Evolutionary conservation across 2,113 vertebrate species (phyloP).

Genomic region (Crypturellus undulatus): DNA sequence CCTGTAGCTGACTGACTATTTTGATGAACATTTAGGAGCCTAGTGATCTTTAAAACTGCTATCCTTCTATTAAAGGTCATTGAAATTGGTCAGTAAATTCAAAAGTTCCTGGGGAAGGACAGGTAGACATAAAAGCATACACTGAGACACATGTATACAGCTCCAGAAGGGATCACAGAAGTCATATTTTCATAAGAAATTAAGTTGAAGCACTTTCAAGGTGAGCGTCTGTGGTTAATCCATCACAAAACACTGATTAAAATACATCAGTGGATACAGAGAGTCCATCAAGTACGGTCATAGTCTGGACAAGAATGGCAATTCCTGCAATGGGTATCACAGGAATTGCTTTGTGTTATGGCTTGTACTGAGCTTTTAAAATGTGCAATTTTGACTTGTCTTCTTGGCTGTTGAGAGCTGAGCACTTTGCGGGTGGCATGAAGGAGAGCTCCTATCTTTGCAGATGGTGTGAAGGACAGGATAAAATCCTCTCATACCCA

Average conservation of each 20-base stretch:
- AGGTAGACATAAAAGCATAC: background rate
- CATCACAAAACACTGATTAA: background rate
- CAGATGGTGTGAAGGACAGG: background rate
- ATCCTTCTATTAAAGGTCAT: background rate
- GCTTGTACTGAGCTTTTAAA: background rate
- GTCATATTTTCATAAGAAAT: slow-evolving; percentile 35
- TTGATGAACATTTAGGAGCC: slow-evolving; percentile 22
- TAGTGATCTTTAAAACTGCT: slow-evolving; percentile 15
- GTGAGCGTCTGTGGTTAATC: slow-evolving; percentile 1
- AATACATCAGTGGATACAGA: background rate
- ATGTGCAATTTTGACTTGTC: background rate
- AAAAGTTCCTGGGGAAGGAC: background rate
- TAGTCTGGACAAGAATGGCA: background rate
- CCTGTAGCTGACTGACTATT: background rate
- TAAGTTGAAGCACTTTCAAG: slow-evolving; percentile 29
- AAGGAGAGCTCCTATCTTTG: background rate
- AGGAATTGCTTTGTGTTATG: background rate
- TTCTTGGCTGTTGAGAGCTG: background rate
- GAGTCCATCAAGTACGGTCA: background rate
- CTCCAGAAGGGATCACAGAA: background rate
- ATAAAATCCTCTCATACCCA: background rate
- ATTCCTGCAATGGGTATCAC: background rate
- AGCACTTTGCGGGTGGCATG: background rate
- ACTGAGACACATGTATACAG: background rate
- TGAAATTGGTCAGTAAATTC: slow-evolving; percentile 28